These are phyloP conservation scores for Hyphantria cunea DNA, from an alignment of 1,140 invertebrate genomes.

Conservation along the genomic window DNA sequence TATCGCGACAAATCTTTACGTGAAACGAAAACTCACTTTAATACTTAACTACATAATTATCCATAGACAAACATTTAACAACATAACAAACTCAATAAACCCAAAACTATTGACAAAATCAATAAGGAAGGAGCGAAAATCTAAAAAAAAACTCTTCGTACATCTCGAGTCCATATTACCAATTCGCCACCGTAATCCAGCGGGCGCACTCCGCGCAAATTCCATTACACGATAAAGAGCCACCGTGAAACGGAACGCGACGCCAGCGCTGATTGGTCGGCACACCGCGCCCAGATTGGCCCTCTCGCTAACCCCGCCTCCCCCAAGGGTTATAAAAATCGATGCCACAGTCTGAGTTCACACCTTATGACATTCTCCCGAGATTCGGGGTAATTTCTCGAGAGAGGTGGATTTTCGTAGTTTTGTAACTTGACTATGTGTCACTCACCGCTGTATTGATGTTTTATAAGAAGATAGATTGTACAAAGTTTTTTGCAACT, in stretches of 20 bases:
- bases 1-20: too few relatives aligned
- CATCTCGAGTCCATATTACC: constrained; percentile 42
- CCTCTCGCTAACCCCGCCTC: constrained; percentile 67
- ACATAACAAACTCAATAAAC: constrained; percentile 12
- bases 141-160: constrained; percentile 52
- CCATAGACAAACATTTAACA: constrained; percentile 11
- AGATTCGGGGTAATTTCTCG: too few relatives aligned
- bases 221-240: constrained; percentile 76
- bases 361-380: too few relatives aligned
- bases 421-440: too few relatives aligned
- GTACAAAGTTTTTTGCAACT: too few relatives aligned
- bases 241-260: constrained; percentile 68
- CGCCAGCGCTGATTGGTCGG: constrained; percentile 71
- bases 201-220: constrained; percentile 71
- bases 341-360: constrained; percentile 40
- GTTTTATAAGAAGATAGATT: too few relatives aligned
- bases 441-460: too few relatives aligned
- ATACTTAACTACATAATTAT: neutral
- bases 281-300: constrained; percentile 74
- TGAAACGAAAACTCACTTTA: neutral
- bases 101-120: constrained; percentile 35
- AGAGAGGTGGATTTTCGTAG: too few relatives aligned
- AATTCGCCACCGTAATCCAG: constrained; percentile 71
- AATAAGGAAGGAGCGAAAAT: constrained; percentile 14
- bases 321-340: constrained; percentile 76